Evolutionary conservation across 2,113 vertebrate species (phyloP), one percentile per base, ranked within the genome.

Genomic region (Cephalopholis sonnerati): DNA sequence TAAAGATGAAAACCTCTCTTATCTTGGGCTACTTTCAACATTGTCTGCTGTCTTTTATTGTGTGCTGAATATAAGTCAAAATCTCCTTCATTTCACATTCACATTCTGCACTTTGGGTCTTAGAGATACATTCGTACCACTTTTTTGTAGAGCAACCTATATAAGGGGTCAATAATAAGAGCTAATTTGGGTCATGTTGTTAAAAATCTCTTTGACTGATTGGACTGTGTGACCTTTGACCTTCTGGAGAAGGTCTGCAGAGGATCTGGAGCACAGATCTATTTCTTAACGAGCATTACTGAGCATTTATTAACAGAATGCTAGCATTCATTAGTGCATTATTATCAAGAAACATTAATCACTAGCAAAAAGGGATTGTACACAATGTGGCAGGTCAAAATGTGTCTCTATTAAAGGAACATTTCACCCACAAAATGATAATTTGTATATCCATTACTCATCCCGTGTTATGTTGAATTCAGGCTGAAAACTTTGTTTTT

Each of bases 121-220:
- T 63, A 53, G 3, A 64, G n/a, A 75, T 25, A 36, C n/a, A 62
- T 2, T 22, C 0, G 20, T 7, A 36, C 18, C 20, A 39, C 18
- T 32, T 29, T 48, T 46, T 50, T 32, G 46, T 3, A 10, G 41
- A 7, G 12, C 5, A 73, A 29, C 4, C 17, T 8, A 46, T n/a
- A 10, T 61, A n/a, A 74, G 17, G 50, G 51, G 22, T 22, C 11
- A 62, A 25, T 63, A 36, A 51, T 36, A 24, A 57, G 53, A 25
- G 53, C n/a, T 70, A 5, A 74, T 36, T 74, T 32, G 2, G 8
- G 7, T 36, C 5, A 18, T 29, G 29, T n/a, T 51, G 27, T 17
- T 22, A 53, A 24, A 50, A 72, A 64, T 50, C 9, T 25, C 61
- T 72, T 61, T 84, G 53, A 69, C 16, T 46, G 71, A 85, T 73